phyloP scores from a whole-genome alignment of 1,140 invertebrate genomes.

The Drosophila simulans region DNA sequence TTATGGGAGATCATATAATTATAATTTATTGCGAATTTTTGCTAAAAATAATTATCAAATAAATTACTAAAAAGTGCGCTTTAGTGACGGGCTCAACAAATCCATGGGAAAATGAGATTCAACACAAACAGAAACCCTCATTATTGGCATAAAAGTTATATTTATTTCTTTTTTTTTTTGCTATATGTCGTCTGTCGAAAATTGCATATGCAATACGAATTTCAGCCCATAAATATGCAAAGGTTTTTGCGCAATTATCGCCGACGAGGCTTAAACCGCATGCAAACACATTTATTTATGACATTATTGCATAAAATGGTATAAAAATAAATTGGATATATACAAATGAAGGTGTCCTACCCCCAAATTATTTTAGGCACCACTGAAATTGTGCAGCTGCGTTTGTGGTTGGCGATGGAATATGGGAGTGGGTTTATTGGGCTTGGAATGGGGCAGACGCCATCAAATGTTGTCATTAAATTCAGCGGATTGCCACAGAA shows the following conservation, averaged over 20 bases:
- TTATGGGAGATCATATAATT: not conserved
- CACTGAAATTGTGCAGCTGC: conserved; percentile 17
- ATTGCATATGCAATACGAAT: conserved; percentile 27
- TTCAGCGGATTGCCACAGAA: conserved; percentile 17
- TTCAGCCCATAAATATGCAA: conserved; percentile 67
- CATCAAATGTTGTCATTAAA: conserved; percentile 69
- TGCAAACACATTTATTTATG: conserved; percentile 43
- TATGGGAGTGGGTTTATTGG: not conserved
- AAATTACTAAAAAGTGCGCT: no score
- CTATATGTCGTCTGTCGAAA: conserved; percentile 2
- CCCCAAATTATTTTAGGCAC: conserved; percentile 33
- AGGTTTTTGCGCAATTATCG: conserved; percentile 62
- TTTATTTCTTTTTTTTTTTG: not conserved
- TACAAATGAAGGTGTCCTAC: conserved; percentile 17
- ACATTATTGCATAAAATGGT: conserved; percentile 47
- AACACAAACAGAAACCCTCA: no score
- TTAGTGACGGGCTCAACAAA: no score
- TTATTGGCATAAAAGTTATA: no score
- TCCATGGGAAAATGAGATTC: no score
- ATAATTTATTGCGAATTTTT: no score
- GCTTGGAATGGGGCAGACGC: conserved; percentile 8
- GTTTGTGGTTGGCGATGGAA: not conserved
- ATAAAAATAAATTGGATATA: conserved; percentile 49
- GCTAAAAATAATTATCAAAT: no score
- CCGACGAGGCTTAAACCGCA: conserved; percentile 16